Conservation (phyloP, 2,888 invertebrate genomes). For the Eristalinus aeneus region DNA sequence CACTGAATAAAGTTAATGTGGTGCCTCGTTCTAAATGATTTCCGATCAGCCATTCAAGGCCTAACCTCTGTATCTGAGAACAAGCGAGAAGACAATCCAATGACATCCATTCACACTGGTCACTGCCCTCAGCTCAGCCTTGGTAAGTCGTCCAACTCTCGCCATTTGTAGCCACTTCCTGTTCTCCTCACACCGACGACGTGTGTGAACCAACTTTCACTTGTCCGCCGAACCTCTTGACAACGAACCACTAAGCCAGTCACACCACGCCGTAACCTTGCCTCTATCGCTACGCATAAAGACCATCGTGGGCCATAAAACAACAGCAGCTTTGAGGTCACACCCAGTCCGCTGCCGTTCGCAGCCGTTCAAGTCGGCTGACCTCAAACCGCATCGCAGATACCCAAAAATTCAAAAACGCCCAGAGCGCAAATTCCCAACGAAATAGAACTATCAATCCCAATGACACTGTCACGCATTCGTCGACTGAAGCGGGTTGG, state of each 20-base stretch:
- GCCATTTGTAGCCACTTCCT: neutral
- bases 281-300: neutral
- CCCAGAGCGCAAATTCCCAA: neutral
- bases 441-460: neutral
- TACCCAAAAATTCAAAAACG: neutral
- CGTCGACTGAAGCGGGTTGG: neutral
- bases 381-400: neutral
- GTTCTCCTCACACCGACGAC: neutral
- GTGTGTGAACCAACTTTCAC: neutral
- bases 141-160: neutral
- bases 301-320: neutral
- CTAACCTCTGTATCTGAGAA: too few relatives aligned
- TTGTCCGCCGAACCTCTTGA: neutral
- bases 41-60: too few relatives aligned
- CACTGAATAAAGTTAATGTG: too few relatives aligned
- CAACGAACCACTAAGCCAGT: neutral
- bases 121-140: neutral
- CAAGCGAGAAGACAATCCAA: too few relatives aligned
- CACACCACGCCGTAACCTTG: neutral
- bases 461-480: neutral
- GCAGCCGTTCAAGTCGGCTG: neutral
- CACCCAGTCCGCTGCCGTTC: neutral
- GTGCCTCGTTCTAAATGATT: too few relatives aligned
- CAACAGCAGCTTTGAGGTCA: constrained; percentile 1
- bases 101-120: neutral